Base-by-base conservation (phyloP, 2,113 vertebrate genomes). In the Cheilinus undulatus region DNA sequence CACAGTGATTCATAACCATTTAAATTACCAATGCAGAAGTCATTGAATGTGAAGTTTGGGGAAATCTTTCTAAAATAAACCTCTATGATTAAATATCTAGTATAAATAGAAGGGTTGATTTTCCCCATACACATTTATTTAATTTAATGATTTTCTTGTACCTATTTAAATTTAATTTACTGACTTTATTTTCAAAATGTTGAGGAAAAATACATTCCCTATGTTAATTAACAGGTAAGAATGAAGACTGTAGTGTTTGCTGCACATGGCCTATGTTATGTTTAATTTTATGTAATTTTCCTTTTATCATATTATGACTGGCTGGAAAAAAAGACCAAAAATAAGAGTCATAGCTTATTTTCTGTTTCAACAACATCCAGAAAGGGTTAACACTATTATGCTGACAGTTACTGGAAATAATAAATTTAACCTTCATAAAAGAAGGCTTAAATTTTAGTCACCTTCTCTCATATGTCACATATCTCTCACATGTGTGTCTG, bases 1-100 rank as follows among this genome's bases (percentile, higher is more conserved):
- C 24, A 45, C 24, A 24, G 43, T 56, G 61, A 61, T n/a, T 42
- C 6, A 46, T 42, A 30, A 19, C 1, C 53, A 22, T 65, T 69
- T 78, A 48, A 75, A 52, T 43, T 27, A 24, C 9, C 70, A 19
- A 34, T 61, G 43, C 56, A 22, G 20, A 26, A 0, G n/a, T 26
- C 26, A 8, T 48, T n/a, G 49, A 4, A 66, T 54, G 22, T 46
- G 7, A 7, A 63, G 28, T 12, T 50, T 15, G 17, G 22, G 34
- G 3, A 61, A 70, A 51, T 14, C n/a, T 50, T 24, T 42, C 8
- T 30, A 32, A 23, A 63, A 19, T 26, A 7, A 19, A 52, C 64
- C 17, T 40, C 8, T n/a, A 3, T 24, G 42, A 24, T 45, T 68
- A 14, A 52, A 11, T 32, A 23, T 69, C 4, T 20, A 45, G 11